These are phyloP conservation scores for Rhinophrynus dorsalis DNA, from an alignment of 2,797 vertebrate genomes.

Conservation along the genomic window DNA sequence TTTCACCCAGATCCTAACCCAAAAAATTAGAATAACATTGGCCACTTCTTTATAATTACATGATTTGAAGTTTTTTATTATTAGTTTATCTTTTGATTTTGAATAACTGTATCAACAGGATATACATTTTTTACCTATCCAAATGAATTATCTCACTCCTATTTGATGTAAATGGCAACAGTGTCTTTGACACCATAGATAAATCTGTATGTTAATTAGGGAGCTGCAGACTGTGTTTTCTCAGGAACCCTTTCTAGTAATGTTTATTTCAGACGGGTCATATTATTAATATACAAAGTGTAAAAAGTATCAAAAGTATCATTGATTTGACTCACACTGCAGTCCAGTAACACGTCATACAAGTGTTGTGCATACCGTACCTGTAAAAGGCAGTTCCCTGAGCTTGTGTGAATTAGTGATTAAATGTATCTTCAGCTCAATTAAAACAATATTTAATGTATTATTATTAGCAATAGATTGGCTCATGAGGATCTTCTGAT, in stretches of 20 bases:
- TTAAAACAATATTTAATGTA: background rate
- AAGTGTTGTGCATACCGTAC: background rate
- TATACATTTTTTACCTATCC: no score
- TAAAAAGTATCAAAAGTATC: background rate
- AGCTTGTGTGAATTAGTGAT: no score
- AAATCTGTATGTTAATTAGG: background rate
- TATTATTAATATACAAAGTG: conserved; percentile 24
- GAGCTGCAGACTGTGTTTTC: conserved; percentile 15
- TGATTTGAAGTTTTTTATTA: no score
- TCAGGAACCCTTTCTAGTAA: conserved; percentile 38
- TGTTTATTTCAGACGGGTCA: conserved; percentile 19
- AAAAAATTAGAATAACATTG: no score
- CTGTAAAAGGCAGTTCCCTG: no score
- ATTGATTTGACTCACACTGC: background rate
- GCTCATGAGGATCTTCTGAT: background rate
- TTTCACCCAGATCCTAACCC: no score
- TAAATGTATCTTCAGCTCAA: no score
- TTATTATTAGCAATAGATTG: background rate
- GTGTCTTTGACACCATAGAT: background rate
- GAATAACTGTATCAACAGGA: no score
- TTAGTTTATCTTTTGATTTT: no score
- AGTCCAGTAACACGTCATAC: background rate
- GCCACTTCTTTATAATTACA: no score
- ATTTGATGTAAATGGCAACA: no score
- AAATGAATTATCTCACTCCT: no score